These are phyloP conservation scores for Phaonia tiefii DNA, from an alignment of 2,888 invertebrate genomes.

Conservation along the genomic window DNA sequence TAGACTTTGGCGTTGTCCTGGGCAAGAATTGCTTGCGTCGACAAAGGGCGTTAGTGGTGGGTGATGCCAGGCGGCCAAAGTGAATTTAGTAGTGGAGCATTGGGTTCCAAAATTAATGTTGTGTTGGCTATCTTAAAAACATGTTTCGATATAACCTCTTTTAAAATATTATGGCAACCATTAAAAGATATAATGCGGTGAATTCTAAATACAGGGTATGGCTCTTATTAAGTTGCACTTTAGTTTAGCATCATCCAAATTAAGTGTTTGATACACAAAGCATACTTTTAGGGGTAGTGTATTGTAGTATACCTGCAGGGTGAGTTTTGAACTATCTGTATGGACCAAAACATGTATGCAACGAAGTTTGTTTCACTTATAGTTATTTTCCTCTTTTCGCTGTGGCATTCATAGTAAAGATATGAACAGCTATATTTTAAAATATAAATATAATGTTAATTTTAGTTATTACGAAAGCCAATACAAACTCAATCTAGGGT, in stretches of 20 bases:
- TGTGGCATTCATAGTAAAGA: too few species aligned
- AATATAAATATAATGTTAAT: too few species aligned
- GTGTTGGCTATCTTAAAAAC: slow-evolving; percentile 62
- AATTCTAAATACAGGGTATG: slow-evolving; percentile 56
- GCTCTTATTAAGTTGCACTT: slow-evolving; percentile 31
- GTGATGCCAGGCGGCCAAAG: slow-evolving; percentile 38
- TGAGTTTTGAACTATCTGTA: too few species aligned
- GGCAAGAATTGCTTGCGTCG: not conserved
- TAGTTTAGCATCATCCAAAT: not conserved
- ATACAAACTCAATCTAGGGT: too few species aligned
- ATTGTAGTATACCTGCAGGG: too few species aligned
- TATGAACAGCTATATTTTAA: too few species aligned
- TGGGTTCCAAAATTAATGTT: slow-evolving; percentile 28
- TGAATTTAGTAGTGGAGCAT: slow-evolving; percentile 11
- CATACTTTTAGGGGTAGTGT: too few species aligned
- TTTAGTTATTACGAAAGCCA: too few species aligned
- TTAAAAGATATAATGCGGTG: slow-evolving; percentile 64
- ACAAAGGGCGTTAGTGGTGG: slow-evolving; percentile 52
- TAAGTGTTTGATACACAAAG: not conserved
- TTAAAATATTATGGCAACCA: slow-evolving; percentile 65
- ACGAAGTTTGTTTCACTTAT: too few species aligned
- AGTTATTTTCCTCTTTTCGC: too few species aligned
- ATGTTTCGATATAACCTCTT: slow-evolving; percentile 59
- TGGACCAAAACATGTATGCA: too few species aligned
- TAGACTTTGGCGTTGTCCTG: slow-evolving; percentile 10